Percentiles rank a stretch among this genome's conserved stretches.
These are phyloP conservation scores for Pterocles gutturalis DNA, from an alignment of 2,113 vertebrate species.

Conservation along the genomic window DNA sequence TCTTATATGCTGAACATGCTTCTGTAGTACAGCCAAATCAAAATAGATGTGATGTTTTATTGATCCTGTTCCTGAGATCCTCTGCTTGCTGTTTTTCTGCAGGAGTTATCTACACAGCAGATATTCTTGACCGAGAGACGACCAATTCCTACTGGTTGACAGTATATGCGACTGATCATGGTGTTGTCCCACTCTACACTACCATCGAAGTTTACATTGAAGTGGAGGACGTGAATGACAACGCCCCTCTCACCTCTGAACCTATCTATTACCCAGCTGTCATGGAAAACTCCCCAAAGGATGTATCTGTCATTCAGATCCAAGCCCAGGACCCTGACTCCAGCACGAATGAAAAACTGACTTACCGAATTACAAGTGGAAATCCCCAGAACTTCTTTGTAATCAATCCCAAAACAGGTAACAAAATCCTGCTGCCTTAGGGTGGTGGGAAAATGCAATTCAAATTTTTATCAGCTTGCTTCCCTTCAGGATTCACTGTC, in stretches of 20 bases:
- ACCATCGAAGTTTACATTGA: slow-evolving; percentile 92
- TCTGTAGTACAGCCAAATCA: neutral
- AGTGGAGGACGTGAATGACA: slow-evolving; percentile 97
- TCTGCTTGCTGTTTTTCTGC: slow-evolving; percentile 22
- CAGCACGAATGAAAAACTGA: slow-evolving; percentile 80
- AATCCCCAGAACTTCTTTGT: slow-evolving; percentile 97
- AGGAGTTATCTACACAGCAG: slow-evolving; percentile 94
- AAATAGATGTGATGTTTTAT: neutral
- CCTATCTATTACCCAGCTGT: slow-evolving; percentile 89
- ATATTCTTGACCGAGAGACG: slow-evolving; percentile 92
- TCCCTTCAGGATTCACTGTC: neutral
- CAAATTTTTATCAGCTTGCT: neutral
- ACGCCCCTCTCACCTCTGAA: slow-evolving; percentile 91
- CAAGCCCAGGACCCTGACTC: slow-evolving; percentile 94
- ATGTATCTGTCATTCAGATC: slow-evolving; percentile 93
- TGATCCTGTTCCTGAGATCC: neutral
- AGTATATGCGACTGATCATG: slow-evolving; percentile 92
- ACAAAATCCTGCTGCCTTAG: neutral
- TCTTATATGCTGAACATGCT: neutral
- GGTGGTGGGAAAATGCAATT: neutral
- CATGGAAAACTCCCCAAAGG: slow-evolving; percentile 93
- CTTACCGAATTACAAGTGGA: slow-evolving; percentile 91
- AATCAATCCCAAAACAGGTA: slow-evolving; percentile 92
- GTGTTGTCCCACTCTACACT: slow-evolving; percentile 91
- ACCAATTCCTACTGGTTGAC: slow-evolving; percentile 95